Percentiles rank a stretch among this genome's conserved stretches.
Evolutionary conservation across 1,140 invertebrate genomes (phyloP).

Genomic region (Ridgeia piscesae): DNA sequence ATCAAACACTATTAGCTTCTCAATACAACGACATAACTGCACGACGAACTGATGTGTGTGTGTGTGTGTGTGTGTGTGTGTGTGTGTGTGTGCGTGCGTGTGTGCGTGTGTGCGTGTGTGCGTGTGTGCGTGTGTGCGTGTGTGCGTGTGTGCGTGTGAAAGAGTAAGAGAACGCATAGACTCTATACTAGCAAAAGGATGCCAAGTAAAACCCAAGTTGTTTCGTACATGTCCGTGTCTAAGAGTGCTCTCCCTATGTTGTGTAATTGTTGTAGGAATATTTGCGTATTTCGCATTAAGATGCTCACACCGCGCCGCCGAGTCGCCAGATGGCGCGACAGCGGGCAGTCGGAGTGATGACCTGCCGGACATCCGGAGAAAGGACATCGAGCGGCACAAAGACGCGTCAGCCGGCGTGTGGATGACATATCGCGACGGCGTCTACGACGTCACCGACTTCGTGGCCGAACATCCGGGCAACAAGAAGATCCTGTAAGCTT

Average conservation of each 20-base stretch:
- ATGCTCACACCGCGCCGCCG: not conserved
- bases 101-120: not conserved
- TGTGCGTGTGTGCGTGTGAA: not conserved
- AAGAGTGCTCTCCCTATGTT: no score
- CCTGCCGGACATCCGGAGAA: conserved; percentile 66
- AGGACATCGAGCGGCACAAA: conserved; percentile 77
- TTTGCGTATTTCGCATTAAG: not conserved
- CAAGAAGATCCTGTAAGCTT: no score
- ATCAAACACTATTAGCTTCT: no score
- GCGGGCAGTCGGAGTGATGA: not conserved
- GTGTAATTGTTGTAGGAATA: not conserved
- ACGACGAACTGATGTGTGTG: no score
- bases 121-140: not conserved
- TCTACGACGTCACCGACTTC: conserved; percentile 96
- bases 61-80: not conserved
- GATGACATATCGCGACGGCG: conserved; percentile 82
- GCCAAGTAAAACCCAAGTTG: no score
- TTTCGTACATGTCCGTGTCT: no score
- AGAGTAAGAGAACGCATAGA: no score
- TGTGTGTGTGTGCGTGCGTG: conserved; percentile 7
- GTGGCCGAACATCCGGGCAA: conserved; percentile 80
- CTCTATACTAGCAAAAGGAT: no score
- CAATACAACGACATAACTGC: no score
- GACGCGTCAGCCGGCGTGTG: conserved; percentile 70
- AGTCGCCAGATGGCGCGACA: not conserved